Evolutionary conservation across 2,797 vertebrate species (phyloP).

Genomic region (Hydrocynus forskahlii): DNA sequence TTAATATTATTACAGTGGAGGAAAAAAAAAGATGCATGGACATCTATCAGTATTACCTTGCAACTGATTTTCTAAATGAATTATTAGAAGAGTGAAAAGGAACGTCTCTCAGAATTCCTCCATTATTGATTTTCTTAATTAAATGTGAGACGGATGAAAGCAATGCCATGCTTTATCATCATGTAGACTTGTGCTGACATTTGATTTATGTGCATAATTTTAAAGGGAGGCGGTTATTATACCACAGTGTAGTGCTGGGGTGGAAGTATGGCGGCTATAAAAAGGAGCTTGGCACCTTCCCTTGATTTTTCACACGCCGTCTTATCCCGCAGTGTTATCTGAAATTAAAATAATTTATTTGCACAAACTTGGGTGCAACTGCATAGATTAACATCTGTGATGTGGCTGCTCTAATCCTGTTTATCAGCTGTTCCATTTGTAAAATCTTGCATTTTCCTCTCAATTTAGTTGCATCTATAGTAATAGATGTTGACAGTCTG

Average conservation of each 20-base stretch:
- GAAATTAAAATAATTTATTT: conserved; percentile 27
- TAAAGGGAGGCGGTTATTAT: conserved; percentile 4
- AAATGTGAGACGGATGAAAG: conserved; percentile 36
- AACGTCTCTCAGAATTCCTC: conserved; percentile 24
- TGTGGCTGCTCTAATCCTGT: not conserved
- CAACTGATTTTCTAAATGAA: conserved; percentile 40
- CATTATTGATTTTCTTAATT: conserved; percentile 49
- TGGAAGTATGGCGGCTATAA: conserved; percentile 31
- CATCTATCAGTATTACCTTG: conserved; percentile 44
- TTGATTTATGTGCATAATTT: conserved; percentile 50
- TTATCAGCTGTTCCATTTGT: conserved; percentile 7
- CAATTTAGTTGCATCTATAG: not conserved
- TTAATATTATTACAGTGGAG: conserved; percentile 47
- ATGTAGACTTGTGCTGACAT: conserved; percentile 30
- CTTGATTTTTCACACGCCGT: conserved; percentile 6
- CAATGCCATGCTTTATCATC: conserved; percentile 37
- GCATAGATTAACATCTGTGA: conserved; percentile 23
- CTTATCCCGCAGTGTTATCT: conserved; percentile 23
- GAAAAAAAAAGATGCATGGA: conserved; percentile 1
- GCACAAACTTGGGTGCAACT: conserved; percentile 6
- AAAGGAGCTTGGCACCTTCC: conserved; percentile 27
- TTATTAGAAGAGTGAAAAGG: conserved; percentile 27
- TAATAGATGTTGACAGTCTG: not conserved
- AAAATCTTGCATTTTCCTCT: not conserved
- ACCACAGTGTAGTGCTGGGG: conserved; percentile 17